phyloP scores from a whole-genome alignment of 2,797 vertebrate species.

The Hirundo rustica region DNA sequence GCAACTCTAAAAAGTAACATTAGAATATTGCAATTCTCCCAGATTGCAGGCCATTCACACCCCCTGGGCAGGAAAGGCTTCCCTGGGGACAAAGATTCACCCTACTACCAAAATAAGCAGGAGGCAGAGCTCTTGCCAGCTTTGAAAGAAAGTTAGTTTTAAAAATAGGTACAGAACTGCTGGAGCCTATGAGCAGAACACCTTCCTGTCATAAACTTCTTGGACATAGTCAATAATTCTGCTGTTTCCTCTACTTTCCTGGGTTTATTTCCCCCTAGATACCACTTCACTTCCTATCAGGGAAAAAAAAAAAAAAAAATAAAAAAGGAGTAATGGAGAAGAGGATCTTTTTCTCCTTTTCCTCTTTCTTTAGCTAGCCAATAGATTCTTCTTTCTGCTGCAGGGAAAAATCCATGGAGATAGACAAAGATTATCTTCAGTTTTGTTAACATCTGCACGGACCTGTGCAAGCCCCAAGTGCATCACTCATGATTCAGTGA shows the following conservation, averaged over 20 bases:
- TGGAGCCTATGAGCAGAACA: not conserved
- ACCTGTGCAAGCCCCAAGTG: not conserved
- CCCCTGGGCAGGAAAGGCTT: not conserved
- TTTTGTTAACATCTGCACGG: not conserved
- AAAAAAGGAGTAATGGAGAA: not conserved
- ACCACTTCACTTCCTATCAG: not conserved
- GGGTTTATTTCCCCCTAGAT: not conserved
- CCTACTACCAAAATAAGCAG: not conserved
- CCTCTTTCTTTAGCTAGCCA: not conserved
- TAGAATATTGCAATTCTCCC: not conserved
- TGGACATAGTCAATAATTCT: not conserved
- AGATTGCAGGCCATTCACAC: not conserved
- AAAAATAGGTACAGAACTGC: not conserved
- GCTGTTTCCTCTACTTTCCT: not conserved
- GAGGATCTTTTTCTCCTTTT: not conserved
- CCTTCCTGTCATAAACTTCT: not conserved
- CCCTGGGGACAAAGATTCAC: not conserved
- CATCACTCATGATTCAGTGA: not conserved
- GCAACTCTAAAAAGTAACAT: not conserved
- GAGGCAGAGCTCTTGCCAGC: not conserved
- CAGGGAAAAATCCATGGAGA: not conserved
- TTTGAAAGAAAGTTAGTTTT: not conserved
- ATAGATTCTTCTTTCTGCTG: not conserved
- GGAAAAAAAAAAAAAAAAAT: not conserved
- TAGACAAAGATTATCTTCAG: not conserved